Base-by-base conservation (phyloP, 2,797 vertebrate species). In the Alectoris magna region DNA sequence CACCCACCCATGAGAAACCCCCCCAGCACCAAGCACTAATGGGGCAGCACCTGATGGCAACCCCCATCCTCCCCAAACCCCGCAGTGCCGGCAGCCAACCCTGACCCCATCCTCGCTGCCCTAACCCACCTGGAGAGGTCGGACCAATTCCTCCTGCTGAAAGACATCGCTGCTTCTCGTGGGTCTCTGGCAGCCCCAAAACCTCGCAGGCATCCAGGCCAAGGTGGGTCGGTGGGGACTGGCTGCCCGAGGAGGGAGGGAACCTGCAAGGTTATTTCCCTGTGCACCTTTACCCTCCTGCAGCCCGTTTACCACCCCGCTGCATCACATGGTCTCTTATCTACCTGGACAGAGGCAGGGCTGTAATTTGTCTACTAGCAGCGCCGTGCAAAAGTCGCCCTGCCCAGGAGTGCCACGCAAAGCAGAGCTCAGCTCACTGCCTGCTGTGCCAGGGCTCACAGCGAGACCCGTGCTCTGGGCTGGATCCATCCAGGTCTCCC, bases 111-210 rank as follows among this genome's bases (percentile, higher is more conserved):
- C 44, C 9, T 27, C 13, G 15, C 53, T n/a, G 29, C 53, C 17
- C 11, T 56, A 73, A 76, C 98, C 98, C 97, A 99, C 99, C 98
- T 99, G 97, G 99, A 99, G 95, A 99, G 97, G 84, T 98, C 98
- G 0, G 98, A 99, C 99, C 99, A 99, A 97, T 98, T 98, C 96
- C 98, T 99, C 85, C 98, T 98, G 97, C 96, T 98, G 14, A 97
- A 93, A 51, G 98, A 98, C 99, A 99, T 99, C 48, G 5, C 87
- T 26, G 44, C 87, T 83, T 51, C 8, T 55, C 1, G 11, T 6
- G 70, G 38, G 71, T 67, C n/a, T 95, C 91, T 92, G 70, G 69
- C 46, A 81, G 71, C 22, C 44, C 68, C 44, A 23, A 14, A 74
- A 70, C 14, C 27, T 2, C 6, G 43, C 36, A 2, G 72, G 59